These are phyloP conservation scores for Calameuta pallipes DNA, from an alignment of 2,888 invertebrate species.

Conservation along the genomic window DNA sequence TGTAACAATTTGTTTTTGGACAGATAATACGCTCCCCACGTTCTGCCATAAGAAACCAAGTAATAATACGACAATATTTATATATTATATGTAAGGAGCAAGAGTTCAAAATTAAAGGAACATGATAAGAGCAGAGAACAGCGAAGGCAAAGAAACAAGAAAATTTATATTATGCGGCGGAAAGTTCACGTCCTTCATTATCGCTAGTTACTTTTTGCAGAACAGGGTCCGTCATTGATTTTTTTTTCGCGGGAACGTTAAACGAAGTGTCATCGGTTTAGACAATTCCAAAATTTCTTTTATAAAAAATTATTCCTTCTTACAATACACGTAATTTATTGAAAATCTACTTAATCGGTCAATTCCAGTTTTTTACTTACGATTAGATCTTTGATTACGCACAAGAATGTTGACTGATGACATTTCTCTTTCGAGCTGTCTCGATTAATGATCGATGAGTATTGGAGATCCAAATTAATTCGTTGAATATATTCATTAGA, in stretches of 20 bases:
- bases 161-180: not conserved
- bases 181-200: not conserved
- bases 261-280: not conserved
- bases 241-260: not conserved
- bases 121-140: not conserved
- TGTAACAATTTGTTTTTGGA: not conserved
- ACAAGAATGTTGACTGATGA: no score
- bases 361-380: not conserved
- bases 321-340: not conserved
- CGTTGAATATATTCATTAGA: not conserved
- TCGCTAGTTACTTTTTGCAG: not conserved
- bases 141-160: not conserved
- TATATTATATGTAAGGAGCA: conserved; percentile 20
- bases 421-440: not conserved
- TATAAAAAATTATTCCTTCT: not conserved
- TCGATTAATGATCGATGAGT: not conserved
- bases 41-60: conserved; percentile 21
- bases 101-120: conserved; percentile 17
- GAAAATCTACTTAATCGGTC: not conserved
- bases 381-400: no score
- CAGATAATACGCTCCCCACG: not conserved
- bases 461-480: not conserved
- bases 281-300: not conserved
- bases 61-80: conserved; percentile 32
- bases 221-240: not conserved